Conservation (phyloP, 2,113 vertebrate species). For the Passer domesticus region DNA sequence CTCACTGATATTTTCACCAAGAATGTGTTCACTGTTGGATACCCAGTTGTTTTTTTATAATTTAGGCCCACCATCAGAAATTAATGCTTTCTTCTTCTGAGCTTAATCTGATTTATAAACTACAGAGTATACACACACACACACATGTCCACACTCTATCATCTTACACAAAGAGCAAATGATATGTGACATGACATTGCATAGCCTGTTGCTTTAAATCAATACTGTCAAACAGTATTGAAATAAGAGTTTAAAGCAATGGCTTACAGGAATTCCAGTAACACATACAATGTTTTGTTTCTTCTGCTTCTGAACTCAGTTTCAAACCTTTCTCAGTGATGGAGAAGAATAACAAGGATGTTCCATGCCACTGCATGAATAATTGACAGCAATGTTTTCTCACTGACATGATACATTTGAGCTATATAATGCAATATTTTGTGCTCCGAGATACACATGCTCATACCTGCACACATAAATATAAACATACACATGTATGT, state of each 20-base stretch:
- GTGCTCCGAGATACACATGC: background rate
- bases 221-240: background rate
- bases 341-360: background rate
- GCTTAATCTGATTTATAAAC: constrained; percentile 51
- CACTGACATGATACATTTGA: background rate
- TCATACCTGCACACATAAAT: background rate
- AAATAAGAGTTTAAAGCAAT: background rate
- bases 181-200: constrained; percentile 3
- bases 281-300: background rate
- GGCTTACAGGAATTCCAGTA: background rate
- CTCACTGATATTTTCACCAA: constrained; percentile 50
- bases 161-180: background rate
- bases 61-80: constrained; percentile 28
- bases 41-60: background rate
- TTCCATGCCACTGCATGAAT: background rate
- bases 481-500: background rate
- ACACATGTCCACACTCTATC: background rate
- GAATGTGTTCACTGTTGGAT: constrained; percentile 41
- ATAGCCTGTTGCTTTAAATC: constrained; percentile 26
- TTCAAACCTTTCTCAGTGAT: background rate
- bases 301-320: background rate
- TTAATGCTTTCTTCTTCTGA: constrained; percentile 7
- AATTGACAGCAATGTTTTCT: background rate
- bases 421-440: background rate
- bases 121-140: background rate